These are phyloP conservation scores for Creontiades dilutus DNA, from an alignment of 2,888 invertebrate species.

Conservation along the genomic window DNA sequence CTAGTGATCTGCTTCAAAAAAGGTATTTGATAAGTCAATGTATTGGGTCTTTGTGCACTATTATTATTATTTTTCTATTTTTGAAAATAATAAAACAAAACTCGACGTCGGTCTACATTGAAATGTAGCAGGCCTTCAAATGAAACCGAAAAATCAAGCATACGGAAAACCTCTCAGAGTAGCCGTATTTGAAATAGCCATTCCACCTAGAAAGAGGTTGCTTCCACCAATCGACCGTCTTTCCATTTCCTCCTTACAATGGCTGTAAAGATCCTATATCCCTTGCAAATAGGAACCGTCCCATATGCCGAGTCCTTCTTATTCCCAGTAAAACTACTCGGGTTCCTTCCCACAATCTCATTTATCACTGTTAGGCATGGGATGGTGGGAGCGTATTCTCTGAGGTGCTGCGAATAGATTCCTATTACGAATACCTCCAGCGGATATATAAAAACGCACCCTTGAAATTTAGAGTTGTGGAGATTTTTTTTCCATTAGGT, in stretches of 20 bases:
- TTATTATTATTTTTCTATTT: too few species aligned
- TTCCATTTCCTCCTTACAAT: slow-evolving; percentile 25
- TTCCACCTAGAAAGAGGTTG: slow-evolving; percentile 11
- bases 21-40: too few species aligned
- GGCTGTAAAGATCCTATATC: slow-evolving; percentile 25
- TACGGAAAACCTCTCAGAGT: not conserved
- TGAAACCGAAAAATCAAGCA: too few species aligned
- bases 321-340: not conserved
- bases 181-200: not conserved
- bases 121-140: too few species aligned
- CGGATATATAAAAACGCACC: not conserved
- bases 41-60: too few species aligned
- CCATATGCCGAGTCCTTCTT: slow-evolving; percentile 25
- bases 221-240: not conserved
- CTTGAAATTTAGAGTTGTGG: slow-evolving; percentile 4
- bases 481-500: not conserved
- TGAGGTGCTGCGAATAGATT: slow-evolving; percentile 18
- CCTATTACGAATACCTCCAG: slow-evolving; percentile 3
- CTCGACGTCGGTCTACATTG: too few species aligned
- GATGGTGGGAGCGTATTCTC: slow-evolving; percentile 25
- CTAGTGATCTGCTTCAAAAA: too few species aligned
- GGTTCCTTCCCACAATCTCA: slow-evolving; percentile 42
- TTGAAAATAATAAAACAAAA: too few species aligned
- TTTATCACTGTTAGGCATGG: slow-evolving; percentile 28
- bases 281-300: slow-evolving; percentile 20